A percentile compares a stretch with the other conserved stretches of the same genome.
These are phyloP conservation scores for Prionailurus viverrinus DNA, from an alignment of 2,113 vertebrate genomes.

Conservation along the genomic window DNA sequence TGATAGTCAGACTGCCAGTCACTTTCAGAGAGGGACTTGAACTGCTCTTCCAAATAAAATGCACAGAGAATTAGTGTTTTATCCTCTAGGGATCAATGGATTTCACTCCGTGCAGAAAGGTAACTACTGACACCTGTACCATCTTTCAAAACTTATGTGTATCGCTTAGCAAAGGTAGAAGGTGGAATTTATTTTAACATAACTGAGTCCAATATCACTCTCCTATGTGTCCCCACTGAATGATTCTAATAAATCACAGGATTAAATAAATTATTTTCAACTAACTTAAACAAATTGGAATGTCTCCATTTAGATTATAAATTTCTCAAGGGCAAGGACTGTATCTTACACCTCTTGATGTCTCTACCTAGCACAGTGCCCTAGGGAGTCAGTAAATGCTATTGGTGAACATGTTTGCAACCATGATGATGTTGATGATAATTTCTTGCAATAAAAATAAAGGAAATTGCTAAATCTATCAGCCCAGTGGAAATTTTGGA, in stretches of 20 bases:
- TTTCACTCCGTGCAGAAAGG: background rate
- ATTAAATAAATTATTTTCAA: slow-evolving; percentile 37
- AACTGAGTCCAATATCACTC: background rate
- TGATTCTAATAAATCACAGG: background rate
- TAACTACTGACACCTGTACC: background rate
- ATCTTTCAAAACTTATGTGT: slow-evolving; percentile 37
- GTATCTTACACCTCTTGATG: background rate
- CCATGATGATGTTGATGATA: background rate
- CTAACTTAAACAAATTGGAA: background rate
- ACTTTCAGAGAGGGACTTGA: background rate
- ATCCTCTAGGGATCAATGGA: background rate
- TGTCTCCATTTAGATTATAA: background rate
- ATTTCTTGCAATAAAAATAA: slow-evolving; percentile 56
- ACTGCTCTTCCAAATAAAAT: slow-evolving; percentile 57
- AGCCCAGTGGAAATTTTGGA: slow-evolving; percentile 44
- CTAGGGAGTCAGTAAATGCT: background rate
- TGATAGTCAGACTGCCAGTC: background rate
- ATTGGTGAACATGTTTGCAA: background rate
- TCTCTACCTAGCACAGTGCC: background rate
- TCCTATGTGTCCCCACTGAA: background rate
- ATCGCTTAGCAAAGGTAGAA: slow-evolving; percentile 14
- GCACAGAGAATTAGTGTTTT: slow-evolving; percentile 7
- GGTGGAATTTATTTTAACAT: background rate
- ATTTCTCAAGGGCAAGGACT: slow-evolving; percentile 24
- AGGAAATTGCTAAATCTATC: slow-evolving; percentile 17